These are phyloP conservation scores for Myrmecobius fasciatus DNA, from an alignment of 2,113 vertebrate genomes.

Conservation along the genomic window DNA sequence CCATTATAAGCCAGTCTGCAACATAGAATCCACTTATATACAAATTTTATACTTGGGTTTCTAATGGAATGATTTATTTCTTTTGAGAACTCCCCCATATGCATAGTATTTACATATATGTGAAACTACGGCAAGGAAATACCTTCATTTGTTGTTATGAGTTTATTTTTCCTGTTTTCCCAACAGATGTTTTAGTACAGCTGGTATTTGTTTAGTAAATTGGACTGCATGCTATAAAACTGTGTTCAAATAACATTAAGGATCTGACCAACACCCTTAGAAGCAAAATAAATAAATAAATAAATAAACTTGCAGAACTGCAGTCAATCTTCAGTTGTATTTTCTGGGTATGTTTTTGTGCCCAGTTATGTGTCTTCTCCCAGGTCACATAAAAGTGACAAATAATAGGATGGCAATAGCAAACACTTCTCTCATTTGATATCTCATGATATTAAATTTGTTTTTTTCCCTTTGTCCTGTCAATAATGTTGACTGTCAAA, in stretches of 20 bases:
- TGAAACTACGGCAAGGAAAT: constrained; percentile 33
- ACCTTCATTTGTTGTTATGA: constrained; percentile 65
- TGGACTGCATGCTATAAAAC: constrained; percentile 43
- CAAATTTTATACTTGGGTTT: constrained; percentile 37
- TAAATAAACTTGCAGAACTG: neutral
- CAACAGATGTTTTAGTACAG: constrained; percentile 73
- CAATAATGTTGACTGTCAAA: neutral
- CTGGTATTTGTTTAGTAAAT: constrained; percentile 70
- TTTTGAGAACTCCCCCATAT: constrained; percentile 43
- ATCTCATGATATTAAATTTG: neutral
- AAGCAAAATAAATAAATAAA: neutral
- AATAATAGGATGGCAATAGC: neutral
- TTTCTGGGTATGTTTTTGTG: neutral
- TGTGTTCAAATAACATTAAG: constrained; percentile 62
- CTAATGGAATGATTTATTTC: constrained; percentile 63
- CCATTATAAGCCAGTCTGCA: neutral
- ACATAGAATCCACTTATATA: constrained; percentile 9
- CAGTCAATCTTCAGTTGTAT: neutral
- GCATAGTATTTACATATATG: neutral
- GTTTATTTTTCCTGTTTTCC: constrained; percentile 73
- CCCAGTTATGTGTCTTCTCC: neutral
- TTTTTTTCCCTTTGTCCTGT: neutral
- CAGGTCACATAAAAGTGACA: neutral
- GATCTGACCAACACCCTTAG: constrained; percentile 42
- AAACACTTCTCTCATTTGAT: neutral